These are phyloP conservation scores for Alsophila aescularia DNA, from an alignment of 2,888 invertebrate genomes.

Conservation along the genomic window DNA sequence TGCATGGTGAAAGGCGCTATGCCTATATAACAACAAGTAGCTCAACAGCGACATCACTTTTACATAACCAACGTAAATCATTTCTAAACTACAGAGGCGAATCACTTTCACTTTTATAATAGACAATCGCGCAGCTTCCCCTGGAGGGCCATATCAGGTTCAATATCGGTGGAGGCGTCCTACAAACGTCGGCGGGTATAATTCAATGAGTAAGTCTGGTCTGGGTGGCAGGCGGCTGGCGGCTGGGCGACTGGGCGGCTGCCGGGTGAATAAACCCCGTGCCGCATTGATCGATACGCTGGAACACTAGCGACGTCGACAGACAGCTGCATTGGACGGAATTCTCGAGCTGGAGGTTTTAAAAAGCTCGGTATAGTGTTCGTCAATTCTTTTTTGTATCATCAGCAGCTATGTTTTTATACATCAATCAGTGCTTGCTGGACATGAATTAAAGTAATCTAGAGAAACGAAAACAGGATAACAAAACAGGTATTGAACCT, in stretches of 20 bases:
- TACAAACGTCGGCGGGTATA: constrained; percentile 43
- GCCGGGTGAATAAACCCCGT: constrained; percentile 45
- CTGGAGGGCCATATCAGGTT: constrained; percentile 8
- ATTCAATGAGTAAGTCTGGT: constrained; percentile 45
- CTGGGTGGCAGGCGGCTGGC: constrained; percentile 22
- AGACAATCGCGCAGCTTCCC: constrained; percentile 2
- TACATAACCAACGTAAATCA: too few relatives aligned
- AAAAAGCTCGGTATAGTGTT: constrained; percentile 1
- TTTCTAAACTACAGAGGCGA: too few relatives aligned
- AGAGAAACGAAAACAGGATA: too few relatives aligned
- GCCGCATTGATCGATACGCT: constrained; percentile 46
- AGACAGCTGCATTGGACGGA: constrained; percentile 28
- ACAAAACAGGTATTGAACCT: too few relatives aligned
- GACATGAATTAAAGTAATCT: too few relatives aligned
- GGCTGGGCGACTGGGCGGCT: constrained; percentile 12
- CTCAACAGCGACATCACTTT: too few relatives aligned
- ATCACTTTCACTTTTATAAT: neutral
- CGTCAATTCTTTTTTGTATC: neutral
- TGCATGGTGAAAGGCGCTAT: too few relatives aligned
- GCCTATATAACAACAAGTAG: too few relatives aligned
- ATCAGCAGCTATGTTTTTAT: neutral
- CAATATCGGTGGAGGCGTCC: constrained; percentile 32
- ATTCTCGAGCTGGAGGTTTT: constrained; percentile 11
- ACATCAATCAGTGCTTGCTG: too few relatives aligned
- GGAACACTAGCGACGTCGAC: constrained; percentile 28